These are phyloP conservation scores for Campoletis raptor DNA, from an alignment of 2,888 invertebrate genomes.

Conservation along the genomic window DNA sequence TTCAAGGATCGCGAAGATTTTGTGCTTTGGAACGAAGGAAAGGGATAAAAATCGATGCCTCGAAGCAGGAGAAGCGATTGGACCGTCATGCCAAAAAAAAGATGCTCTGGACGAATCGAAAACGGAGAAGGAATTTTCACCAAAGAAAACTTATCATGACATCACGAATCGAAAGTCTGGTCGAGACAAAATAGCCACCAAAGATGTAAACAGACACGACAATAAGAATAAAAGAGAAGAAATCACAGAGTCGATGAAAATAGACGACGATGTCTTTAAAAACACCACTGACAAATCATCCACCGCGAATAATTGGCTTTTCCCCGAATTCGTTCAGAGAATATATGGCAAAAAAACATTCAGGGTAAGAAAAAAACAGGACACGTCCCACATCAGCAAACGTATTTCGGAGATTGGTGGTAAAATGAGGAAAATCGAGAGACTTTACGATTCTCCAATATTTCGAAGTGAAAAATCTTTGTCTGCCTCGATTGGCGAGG, in stretches of 20 bases:
- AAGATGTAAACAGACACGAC: not conserved
- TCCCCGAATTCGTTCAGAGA: slow-evolving; percentile 59
- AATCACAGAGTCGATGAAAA: not conserved
- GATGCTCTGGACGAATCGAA: slow-evolving; percentile 32
- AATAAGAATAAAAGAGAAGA: slow-evolving; percentile 17
- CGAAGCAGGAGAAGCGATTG: slow-evolving; percentile 5
- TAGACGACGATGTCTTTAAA: slow-evolving; percentile 24
- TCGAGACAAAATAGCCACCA: slow-evolving; percentile 28
- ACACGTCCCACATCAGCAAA: slow-evolving; percentile 27
- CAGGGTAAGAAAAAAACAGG: slow-evolving; percentile 60
- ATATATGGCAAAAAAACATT: slow-evolving; percentile 56
- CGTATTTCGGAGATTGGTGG: slow-evolving; percentile 44
- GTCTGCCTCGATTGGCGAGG: slow-evolving; percentile 43
- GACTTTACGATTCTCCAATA: slow-evolving; percentile 58
- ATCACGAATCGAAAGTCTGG: slow-evolving; percentile 19
- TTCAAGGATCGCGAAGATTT: slow-evolving; percentile 60
- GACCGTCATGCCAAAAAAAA: not conserved
- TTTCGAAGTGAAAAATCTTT: slow-evolving; percentile 58
- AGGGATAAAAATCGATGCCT: slow-evolving; percentile 3
- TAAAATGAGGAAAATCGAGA: slow-evolving; percentile 66
- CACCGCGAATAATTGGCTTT: slow-evolving; percentile 37
- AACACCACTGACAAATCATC: slow-evolving; percentile 6
- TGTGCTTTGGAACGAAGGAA: slow-evolving; percentile 53
- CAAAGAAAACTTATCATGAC: slow-evolving; percentile 4
- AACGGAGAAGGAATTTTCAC: slow-evolving; percentile 25